phyloP scores from a whole-genome alignment of 2,888 invertebrate genomes.

The Hydriomena furcata region DNA sequence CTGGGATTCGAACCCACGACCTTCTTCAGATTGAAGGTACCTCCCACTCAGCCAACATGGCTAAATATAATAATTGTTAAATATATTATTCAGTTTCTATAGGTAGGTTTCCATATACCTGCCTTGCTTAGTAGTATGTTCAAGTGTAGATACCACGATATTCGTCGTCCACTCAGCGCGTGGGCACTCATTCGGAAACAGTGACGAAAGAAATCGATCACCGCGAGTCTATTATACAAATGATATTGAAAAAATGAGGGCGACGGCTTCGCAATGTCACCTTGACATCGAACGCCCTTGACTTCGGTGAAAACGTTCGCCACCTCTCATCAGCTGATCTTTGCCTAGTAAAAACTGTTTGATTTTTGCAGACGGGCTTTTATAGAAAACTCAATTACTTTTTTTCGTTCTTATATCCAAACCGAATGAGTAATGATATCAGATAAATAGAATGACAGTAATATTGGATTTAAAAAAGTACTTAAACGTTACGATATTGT shows the following conservation, averaged over 20 bases:
- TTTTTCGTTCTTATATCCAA: no score
- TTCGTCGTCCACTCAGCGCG: constrained; percentile 38
- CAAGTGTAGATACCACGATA: neutral
- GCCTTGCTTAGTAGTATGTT: neutral
- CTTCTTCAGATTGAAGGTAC: no score
- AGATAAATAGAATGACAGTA: neutral
- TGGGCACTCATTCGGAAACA: constrained; percentile 66
- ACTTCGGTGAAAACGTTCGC: constrained; percentile 70
- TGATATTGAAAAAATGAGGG: constrained; percentile 66
- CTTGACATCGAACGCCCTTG: constrained; percentile 77
- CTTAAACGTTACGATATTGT: neutral
- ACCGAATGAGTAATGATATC: constrained; percentile 4
- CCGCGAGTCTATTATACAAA: constrained; percentile 66
- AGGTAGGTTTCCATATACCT: no score
- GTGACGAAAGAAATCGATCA: constrained; percentile 72
- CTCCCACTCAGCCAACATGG: no score
- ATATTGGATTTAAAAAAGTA: neutral
- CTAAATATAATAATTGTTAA: no score
- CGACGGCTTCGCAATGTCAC: constrained; percentile 70
- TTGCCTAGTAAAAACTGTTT: constrained; percentile 20
- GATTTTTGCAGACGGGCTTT: constrained; percentile 12
- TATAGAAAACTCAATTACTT: constrained; percentile 1
- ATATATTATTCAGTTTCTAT: no score
- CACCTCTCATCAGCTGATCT: constrained; percentile 43
- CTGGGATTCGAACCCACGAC: no score